Percentiles rank a stretch among this genome's conserved stretches.
phyloP scores from a whole-genome alignment of 2,113 vertebrate species.

The Sapajus apella region DNA sequence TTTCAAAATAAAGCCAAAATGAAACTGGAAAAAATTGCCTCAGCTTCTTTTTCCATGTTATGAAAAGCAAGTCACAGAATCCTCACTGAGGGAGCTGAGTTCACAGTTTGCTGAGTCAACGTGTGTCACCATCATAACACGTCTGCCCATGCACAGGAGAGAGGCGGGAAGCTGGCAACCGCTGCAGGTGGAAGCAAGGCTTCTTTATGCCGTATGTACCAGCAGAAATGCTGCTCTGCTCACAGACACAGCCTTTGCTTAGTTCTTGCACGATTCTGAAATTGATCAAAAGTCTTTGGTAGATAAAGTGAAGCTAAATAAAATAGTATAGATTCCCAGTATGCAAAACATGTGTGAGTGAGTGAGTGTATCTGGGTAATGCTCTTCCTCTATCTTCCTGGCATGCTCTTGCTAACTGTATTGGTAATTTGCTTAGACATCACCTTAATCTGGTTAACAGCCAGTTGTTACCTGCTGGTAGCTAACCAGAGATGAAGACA shows the following conservation, averaged over 20 bases:
- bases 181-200: fast-evolving
- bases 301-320: not conserved
- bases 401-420: too few relatives aligned
- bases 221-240: not conserved
- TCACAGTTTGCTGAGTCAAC: not conserved
- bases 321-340: not conserved
- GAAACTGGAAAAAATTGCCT: not conserved
- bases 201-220: not conserved
- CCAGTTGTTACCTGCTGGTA: not conserved
- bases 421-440: not conserved
- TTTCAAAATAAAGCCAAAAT: constrained; percentile 3
- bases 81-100: not conserved
- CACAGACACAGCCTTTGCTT: not conserved
- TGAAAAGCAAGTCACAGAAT: not conserved
- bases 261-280: not conserved
- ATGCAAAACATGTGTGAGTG: not conserved
- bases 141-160: fast-evolving
- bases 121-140: not conserved
- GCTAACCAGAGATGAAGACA: not conserved
- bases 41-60: not conserved
- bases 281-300: not conserved
- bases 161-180: not conserved
- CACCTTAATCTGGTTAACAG: not conserved
- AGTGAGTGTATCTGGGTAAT: not conserved
- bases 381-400: not conserved